Evolutionary conservation across 2,888 invertebrate genomes (phyloP).

Genomic region (Encarsia formosa): DNA sequence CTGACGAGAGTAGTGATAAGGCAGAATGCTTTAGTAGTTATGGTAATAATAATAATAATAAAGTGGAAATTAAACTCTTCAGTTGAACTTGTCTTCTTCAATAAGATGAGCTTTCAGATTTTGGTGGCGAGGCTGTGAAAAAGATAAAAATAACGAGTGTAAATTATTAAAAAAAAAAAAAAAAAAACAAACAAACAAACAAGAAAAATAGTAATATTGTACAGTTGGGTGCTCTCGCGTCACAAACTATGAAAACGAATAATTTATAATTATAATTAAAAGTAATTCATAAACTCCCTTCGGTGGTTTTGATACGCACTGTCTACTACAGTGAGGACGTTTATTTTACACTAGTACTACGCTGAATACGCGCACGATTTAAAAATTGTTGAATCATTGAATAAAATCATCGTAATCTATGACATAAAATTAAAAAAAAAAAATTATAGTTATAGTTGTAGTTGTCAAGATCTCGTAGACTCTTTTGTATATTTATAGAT

Average conservation of each 20-base stretch:
- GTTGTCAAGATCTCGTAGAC: constrained; percentile 19
- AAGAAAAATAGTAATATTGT: too few species aligned
- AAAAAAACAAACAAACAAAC: too few species aligned
- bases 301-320: constrained; percentile 15
- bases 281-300: too few species aligned
- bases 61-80: too few species aligned
- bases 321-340: constrained; percentile 17
- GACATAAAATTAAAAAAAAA: constrained; percentile 5
- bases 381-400: constrained; percentile 3
- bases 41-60: too few species aligned
- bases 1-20: too few species aligned
- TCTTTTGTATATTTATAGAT: constrained; percentile 25
- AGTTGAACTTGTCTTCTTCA: constrained; percentile 14
- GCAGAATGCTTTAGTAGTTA: too few species aligned
- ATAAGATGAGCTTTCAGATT: constrained; percentile 21
- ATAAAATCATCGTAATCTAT: constrained; percentile 5
- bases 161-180: too few species aligned
- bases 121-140: constrained; percentile 32
- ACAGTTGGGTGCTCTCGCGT: too few species aligned
- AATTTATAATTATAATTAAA: too few species aligned
- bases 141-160: too few species aligned
- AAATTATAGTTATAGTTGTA: constrained; percentile 2
- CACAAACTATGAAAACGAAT: too few species aligned
- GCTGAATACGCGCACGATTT: constrained; percentile 26
- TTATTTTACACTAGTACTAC: constrained; percentile 24